Evolutionary conservation across 53 echinoderm and acorn worm genomes (phyloP).

Genomic region (Stichopus horrens): DNA sequence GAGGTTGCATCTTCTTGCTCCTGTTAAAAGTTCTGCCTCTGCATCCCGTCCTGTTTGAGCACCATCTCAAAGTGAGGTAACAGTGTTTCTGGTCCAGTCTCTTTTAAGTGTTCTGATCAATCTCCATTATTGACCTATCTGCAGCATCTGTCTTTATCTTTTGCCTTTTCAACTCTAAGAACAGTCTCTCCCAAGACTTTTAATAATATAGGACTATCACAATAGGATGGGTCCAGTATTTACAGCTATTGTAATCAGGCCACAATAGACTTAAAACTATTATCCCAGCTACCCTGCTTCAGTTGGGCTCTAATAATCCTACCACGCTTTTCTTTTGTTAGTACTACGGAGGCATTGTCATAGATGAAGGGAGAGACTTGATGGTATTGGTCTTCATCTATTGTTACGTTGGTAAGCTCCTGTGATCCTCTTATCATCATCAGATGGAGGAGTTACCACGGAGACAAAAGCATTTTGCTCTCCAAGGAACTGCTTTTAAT

Average conservation of each 20-base stretch:
- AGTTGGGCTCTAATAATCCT: not conserved
- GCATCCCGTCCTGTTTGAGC: too few relatives aligned
- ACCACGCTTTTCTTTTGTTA: not conserved
- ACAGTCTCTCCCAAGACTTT: not conserved
- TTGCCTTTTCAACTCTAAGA: not conserved
- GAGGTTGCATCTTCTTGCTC: too few relatives aligned
- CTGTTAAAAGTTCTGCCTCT: too few relatives aligned
- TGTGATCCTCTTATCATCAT: not conserved
- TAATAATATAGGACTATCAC: not conserved
- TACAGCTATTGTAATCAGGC: not conserved
- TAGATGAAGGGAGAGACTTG: not conserved
- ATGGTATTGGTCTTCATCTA: not conserved
- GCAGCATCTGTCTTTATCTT: not conserved
- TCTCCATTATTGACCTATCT: not conserved
- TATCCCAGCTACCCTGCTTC: not conserved
- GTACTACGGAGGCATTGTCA: not conserved
- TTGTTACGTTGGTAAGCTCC: not conserved
- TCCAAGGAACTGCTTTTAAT: not conserved
- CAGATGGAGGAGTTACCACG: slow-evolving; percentile 23
- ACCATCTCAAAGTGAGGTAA: too few relatives aligned
- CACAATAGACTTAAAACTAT: not conserved
- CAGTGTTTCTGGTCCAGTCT: not conserved
- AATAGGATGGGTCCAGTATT: not conserved
- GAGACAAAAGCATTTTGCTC: not conserved
- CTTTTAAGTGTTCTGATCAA: not conserved